These are phyloP conservation scores for Spilosoma lubricipeda DNA, from an alignment of 2,888 invertebrate genomes.

Conservation along the genomic window DNA sequence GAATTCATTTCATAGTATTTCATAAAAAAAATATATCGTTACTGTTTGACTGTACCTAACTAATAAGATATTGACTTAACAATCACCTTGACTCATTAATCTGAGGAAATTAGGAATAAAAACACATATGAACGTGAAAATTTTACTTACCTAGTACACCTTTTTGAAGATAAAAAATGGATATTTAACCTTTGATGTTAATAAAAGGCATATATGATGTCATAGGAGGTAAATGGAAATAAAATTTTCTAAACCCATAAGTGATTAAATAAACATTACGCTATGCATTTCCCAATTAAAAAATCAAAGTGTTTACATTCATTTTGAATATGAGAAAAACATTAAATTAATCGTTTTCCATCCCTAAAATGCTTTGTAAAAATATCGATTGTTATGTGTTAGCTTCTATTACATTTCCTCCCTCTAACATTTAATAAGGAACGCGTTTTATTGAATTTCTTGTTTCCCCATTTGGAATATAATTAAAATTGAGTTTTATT, in stretches of 20 bases:
- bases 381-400: slow-evolving; percentile 21
- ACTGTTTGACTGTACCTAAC: too few species aligned
- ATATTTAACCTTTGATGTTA: slow-evolving; percentile 19
- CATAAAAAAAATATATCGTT: too few species aligned
- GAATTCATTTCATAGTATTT: too few species aligned
- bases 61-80: too few species aligned
- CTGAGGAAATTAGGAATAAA: slow-evolving; percentile 11
- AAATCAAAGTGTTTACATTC: slow-evolving; percentile 42
- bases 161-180: slow-evolving; percentile 35
- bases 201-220: neutral
- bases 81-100: too few species aligned
- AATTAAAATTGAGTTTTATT: slow-evolving; percentile 28
- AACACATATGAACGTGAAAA: slow-evolving; percentile 43
- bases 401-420: slow-evolving; percentile 13
- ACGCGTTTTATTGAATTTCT: slow-evolving; percentile 29
- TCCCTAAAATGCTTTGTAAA: slow-evolving; percentile 23
- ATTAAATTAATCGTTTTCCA: slow-evolving; percentile 26
- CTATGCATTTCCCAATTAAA: slow-evolving; percentile 43
- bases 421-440: slow-evolving; percentile 26
- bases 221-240: neutral
- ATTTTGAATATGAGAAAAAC: slow-evolving; percentile 18
- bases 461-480: slow-evolving; percentile 19
- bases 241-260: neutral
- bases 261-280: slow-evolving; percentile 34
- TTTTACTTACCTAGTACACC: slow-evolving; percentile 37